Percentiles rank a stretch among this genome's conserved stretches.
Conservation (phyloP, 2,113 vertebrate genomes). For the Pelmatolapia mariae region DNA sequence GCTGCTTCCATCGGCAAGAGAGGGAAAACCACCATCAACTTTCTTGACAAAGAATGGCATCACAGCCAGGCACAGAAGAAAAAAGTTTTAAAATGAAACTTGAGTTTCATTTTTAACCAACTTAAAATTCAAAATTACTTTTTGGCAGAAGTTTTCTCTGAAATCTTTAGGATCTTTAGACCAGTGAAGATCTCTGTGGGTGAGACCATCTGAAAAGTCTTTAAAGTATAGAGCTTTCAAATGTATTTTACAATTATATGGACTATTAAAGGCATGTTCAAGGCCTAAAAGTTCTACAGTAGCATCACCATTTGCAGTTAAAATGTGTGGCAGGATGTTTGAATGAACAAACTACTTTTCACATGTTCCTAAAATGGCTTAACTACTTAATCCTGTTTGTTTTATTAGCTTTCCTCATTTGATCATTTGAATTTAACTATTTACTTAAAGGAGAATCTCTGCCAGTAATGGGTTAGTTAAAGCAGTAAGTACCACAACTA, state of each 20-base stretch:
- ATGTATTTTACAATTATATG: fast-evolving
- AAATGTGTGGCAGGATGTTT: not conserved
- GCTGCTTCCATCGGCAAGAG: not conserved
- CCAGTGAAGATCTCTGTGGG: not conserved
- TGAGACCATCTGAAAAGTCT: not conserved
- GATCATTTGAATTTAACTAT: conserved; percentile 84
- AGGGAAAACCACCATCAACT: not conserved
- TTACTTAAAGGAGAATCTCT: conserved; percentile 83
- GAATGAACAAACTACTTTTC: not conserved
- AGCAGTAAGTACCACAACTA: conserved; percentile 74
- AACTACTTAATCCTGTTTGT: conserved; percentile 81
- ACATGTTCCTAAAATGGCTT: not conserved
- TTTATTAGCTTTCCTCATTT: conserved; percentile 85
- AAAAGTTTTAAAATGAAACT: not conserved
- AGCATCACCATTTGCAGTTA: not conserved
- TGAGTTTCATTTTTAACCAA: fast-evolving
- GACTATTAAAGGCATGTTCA: not conserved
- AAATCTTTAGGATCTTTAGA: fast-evolving
- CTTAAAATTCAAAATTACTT: not conserved
- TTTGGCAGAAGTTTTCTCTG: not conserved
- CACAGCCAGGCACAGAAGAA: not conserved
- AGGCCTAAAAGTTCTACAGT: not conserved
- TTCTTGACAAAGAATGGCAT: not conserved
- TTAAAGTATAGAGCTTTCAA: not conserved
- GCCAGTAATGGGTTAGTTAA: conserved; percentile 85